Evolutionary conservation across 2,888 invertebrate species (phyloP), one percentile per base, ranked within the genome.

Genomic region (Kryphioiulus occultus): DNA sequence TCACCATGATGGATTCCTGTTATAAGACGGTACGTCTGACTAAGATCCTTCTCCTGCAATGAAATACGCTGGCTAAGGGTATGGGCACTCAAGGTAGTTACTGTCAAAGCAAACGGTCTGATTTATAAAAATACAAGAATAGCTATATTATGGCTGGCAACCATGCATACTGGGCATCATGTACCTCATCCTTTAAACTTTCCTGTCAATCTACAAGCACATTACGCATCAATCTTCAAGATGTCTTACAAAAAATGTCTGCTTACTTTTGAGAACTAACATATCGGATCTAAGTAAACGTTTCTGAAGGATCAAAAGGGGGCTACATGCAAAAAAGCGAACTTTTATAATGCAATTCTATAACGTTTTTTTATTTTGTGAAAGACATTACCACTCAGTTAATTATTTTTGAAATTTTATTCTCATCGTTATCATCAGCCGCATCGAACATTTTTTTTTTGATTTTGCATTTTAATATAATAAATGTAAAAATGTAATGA

Each of bases 1-100:
- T 26, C 32, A 39, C 22, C 35, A 78, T 82, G 82, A 47, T 87
- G 35, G 30, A 87, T 35, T 35, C 39, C 17, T 82, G 19, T 39
- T 87, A 87, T 42, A 47, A 82, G 42, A 87, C 87, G 35, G 87
- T 84, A 84, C 59, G 7, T 59, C 9, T 7, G 59, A 59, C 59
- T 59, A 59, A 59, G 22, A 59, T 59, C 59, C 59, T 59, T 59
- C 59, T 59, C 59, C 59, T 59, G 59, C 59, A 59, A 59, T 59
- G 59, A 59, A 59, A 59, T 59, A 59, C 59, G 59, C 59, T 59
- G 59, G 59, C 59, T 59, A 59, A 59, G 59, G 59, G 59, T 22
- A 59, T 59, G 59, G 59, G 59, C 59, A 59, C 59, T 59, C 59
- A 59, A 59, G 59, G 59, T 59, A 59, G 59, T 59, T 59, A 59